phyloP scores from a whole-genome alignment of 2,888 invertebrate species.

The Neoascia interrupta region DNA sequence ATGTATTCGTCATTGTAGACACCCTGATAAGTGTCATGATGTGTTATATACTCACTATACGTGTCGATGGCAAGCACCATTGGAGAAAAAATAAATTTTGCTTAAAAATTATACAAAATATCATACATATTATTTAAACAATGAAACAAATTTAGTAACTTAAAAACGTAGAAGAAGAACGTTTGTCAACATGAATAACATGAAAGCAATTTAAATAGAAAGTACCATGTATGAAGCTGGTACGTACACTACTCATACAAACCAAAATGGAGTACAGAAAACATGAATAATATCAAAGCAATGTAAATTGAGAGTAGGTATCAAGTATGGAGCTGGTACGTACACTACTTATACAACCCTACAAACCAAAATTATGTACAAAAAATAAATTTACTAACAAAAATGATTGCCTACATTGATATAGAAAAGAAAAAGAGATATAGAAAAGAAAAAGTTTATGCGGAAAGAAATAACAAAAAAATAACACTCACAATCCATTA shows the following conservation, averaged over 20 bases:
- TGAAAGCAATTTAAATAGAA: conserved; percentile 1
- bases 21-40: conserved; percentile 72
- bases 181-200: conserved; percentile 2
- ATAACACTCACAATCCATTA: conserved; percentile 61
- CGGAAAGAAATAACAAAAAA: conserved; percentile 14
- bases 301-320: not conserved
- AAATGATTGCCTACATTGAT: conserved; percentile 6
- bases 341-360: conserved; percentile 41
- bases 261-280: conserved; percentile 3
- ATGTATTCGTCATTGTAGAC: conserved; percentile 80
- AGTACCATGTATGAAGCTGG: conserved; percentile 29
- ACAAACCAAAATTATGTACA: not conserved
- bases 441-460: not conserved
- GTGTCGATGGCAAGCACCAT: conserved; percentile 26
- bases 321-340: conserved; percentile 50
- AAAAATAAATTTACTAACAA: not conserved
- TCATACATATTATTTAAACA: not conserved
- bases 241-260: conserved; percentile 52
- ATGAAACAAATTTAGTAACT: conserved; percentile 2
- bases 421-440: not conserved
- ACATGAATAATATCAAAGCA: conserved; percentile 9
- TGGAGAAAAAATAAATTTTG: conserved; percentile 33
- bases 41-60: conserved; percentile 78
- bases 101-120: conserved; percentile 13
- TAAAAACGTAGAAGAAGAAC: not conserved